Conservation (phyloP, 2,888 invertebrate genomes). For the Gibbula magus region DNA sequence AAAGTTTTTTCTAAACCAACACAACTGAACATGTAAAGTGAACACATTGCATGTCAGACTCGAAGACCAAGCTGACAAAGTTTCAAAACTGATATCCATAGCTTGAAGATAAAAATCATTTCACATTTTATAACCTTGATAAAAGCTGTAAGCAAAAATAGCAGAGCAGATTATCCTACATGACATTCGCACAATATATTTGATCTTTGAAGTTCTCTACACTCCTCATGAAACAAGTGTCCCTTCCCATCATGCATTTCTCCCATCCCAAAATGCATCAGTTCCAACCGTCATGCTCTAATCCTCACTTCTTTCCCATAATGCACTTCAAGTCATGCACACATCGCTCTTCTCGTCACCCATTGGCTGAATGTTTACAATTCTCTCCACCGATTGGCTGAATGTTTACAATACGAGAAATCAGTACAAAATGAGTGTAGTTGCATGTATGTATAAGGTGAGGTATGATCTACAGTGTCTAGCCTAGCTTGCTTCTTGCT, state of each 20-base stretch:
- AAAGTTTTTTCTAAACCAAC: no score
- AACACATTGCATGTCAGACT: no score
- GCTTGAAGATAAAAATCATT: no score
- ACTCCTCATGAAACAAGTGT: not conserved
- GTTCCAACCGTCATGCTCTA: not conserved
- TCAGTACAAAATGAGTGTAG: not conserved
- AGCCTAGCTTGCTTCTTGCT: conserved; percentile 9
- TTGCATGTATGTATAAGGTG: not conserved
- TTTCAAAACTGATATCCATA: no score
- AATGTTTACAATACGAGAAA: not conserved
- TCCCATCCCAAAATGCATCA: not conserved
- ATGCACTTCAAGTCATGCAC: conserved; percentile 21
- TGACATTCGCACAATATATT: no score
- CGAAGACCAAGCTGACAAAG: no score
- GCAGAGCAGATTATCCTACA: no score
- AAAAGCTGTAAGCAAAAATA: no score
- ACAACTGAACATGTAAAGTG: no score
- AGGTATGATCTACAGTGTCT: not conserved
- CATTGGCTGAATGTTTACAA: not conserved
- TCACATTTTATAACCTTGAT: no score
- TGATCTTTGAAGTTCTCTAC: not conserved
- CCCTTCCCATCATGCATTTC: not conserved
- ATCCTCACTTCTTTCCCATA: not conserved
- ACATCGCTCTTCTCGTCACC: not conserved
- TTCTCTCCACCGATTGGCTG: not conserved